These are phyloP conservation scores for Chionomys nivalis DNA, from an alignment of 2,113 vertebrate genomes.

Conservation along the genomic window DNA sequence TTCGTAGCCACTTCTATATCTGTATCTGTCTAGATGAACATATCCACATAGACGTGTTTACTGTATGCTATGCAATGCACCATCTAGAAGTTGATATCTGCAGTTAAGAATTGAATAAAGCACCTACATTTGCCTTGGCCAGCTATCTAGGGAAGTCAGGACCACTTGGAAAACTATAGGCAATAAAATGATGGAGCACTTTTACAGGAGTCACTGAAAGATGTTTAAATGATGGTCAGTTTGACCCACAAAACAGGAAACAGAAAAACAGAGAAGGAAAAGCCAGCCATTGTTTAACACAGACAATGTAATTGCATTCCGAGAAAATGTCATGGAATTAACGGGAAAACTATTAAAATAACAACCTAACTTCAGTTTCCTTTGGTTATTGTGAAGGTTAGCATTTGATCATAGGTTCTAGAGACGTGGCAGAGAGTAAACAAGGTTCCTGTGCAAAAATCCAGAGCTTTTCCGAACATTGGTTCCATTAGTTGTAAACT, in stretches of 20 bases:
- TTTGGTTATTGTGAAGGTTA: neutral
- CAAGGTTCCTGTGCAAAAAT: neutral
- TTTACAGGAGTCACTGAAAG: neutral
- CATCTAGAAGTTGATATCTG: neutral
- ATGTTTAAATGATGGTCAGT: neutral
- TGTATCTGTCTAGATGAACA: neutral
- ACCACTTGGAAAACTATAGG: neutral
- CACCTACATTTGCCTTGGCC: neutral
- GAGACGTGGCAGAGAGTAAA: neutral
- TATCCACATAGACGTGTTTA: neutral
- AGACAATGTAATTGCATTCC: neutral
- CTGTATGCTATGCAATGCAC: neutral
- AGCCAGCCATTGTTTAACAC: neutral
- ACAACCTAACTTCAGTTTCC: neutral
- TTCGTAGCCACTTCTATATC: neutral
- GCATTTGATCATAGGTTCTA: neutral
- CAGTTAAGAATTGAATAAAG: neutral
- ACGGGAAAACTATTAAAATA: neutral
- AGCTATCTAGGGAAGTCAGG: neutral
- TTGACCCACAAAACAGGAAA: neutral
- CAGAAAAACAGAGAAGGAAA: slow-evolving; percentile 31
- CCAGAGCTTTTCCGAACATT: neutral
- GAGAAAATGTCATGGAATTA: neutral
- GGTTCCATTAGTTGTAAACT: neutral
- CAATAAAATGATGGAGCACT: neutral